phyloP scores from a whole-genome alignment of 2,888 invertebrate species.

The Ectobius pallidus region DNA sequence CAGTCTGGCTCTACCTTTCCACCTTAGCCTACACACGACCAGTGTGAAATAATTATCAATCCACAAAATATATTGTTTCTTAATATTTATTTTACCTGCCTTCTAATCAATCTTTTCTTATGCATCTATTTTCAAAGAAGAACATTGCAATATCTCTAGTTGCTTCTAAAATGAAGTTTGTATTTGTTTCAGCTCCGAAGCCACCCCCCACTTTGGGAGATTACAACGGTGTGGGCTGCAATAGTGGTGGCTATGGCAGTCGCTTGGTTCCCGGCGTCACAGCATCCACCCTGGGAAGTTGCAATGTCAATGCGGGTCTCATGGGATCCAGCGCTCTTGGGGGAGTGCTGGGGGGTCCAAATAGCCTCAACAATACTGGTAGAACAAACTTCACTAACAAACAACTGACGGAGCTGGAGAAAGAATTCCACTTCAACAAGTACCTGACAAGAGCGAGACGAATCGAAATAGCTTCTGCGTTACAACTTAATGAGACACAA shows the following conservation, averaged over 20 bases:
- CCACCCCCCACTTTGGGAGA: slow-evolving; percentile 46
- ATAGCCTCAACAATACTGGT: slow-evolving; percentile 79
- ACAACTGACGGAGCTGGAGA: slow-evolving; percentile 97
- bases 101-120: too few species aligned
- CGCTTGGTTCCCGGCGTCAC: slow-evolving; percentile 24
- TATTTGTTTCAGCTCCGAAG: slow-evolving; percentile 46
- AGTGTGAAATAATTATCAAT: too few species aligned
- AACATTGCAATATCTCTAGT: too few species aligned
- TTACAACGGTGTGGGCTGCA: slow-evolving; percentile 40
- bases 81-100: too few species aligned
- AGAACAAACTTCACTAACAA: slow-evolving; percentile 99
- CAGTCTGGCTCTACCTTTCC: too few species aligned
- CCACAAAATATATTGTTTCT: too few species aligned
- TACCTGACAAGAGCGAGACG: slow-evolving; percentile 95
- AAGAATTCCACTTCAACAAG: slow-evolving; percentile 99
- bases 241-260: slow-evolving; percentile 32
- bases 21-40: too few species aligned
- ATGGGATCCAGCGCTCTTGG: slow-evolving; percentile 25
- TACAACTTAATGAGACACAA: slow-evolving; percentile 97
- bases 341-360: slow-evolving; percentile 52
- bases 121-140: too few species aligned
- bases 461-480: slow-evolving; percentile 96
- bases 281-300: slow-evolving; percentile 36
- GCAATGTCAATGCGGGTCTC: slow-evolving; percentile 46
- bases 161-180: not conserved